These are phyloP conservation scores for Trachymyrmex cornetzi DNA, from an alignment of 1,140 invertebrate species.

Conservation along the genomic window DNA sequence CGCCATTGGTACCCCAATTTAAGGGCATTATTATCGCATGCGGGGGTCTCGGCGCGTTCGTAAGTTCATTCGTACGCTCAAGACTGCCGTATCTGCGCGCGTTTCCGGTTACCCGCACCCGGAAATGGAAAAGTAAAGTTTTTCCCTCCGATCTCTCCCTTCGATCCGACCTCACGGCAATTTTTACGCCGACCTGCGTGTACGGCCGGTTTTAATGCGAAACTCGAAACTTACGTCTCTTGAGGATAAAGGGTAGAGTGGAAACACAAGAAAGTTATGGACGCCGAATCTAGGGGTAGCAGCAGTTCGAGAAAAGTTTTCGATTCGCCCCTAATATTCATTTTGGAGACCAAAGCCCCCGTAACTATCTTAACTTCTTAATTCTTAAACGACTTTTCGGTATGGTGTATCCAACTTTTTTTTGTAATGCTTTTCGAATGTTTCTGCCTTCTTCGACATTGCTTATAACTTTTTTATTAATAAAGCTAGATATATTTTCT, in stretches of 20 bases:
- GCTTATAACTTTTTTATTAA: no score
- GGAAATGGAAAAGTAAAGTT: conserved; percentile 53
- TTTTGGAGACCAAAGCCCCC: background rate
- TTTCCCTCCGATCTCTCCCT: background rate
- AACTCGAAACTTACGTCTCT: conserved; percentile 53
- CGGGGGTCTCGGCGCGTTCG: conserved; percentile 19
- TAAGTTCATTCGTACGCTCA: conserved; percentile 50
- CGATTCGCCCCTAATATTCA: conserved; percentile 28
- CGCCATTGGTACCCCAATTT: conserved; percentile 45
- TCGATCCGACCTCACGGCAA: background rate
- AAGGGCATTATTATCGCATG: conserved; percentile 51
- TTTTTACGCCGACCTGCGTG: conserved; percentile 43
- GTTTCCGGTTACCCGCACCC: conserved; percentile 37
- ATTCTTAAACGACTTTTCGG: no score
- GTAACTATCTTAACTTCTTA: conserved; percentile 5
- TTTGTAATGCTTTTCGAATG: no score
- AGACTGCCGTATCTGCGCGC: conserved; percentile 10
- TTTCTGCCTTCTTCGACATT: no score
- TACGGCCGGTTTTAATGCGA: conserved; percentile 47
- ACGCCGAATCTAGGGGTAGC: background rate
- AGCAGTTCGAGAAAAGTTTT: background rate
- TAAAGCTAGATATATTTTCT: no score
- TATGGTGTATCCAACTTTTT: no score
- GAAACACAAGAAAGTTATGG: conserved; percentile 32
- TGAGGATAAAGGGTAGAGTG: conserved; percentile 1